Base-by-base conservation (phyloP, 2,888 invertebrate species). In the Drosophila phalerata region DNA sequence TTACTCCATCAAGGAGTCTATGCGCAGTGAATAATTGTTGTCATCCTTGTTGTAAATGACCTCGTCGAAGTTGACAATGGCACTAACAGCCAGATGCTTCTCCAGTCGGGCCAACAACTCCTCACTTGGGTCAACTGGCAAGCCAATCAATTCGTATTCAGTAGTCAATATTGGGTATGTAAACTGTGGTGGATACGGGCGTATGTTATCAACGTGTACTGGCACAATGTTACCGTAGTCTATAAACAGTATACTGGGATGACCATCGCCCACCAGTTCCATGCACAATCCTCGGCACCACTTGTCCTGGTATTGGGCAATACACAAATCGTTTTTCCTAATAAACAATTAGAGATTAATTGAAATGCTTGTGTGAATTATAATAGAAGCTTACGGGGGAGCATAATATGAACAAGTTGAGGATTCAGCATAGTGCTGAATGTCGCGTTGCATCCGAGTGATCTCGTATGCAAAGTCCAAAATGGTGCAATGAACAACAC, bases 221-320 rank as follows among this genome's bases (percentile, higher is more conserved):
- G 83, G 67, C 0, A 73, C 68, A 22, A 92, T 82, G 34, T 91
- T 92, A 0, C 92, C 92, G 67, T 90, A 92, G 58, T 92, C 92
- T 15, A 92, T 72, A 48, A 92, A 92, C 5, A 86, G 61, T 42
- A 92, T 90, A 25, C 90, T 86, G 0, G 92, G 92, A 73, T 90
- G 70, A 0, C 92, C 92, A 88, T 92, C 92, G 17, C 92, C 92
- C 2, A 91, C 90, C 15, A 86, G 71, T 67, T 92, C 92, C 55
- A 92, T 48, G 55, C 90, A 91, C 40, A 85, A 49, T 0, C 91
- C 92, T 3, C 92, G 91, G 73, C 91, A 91, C 92, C 92, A 92
- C 9, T 83, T 82, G 4, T 79, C 83, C 19, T 88, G 73, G 43
- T 91, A 91, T 34, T 90, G 88, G 6, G 90, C 92, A 32, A 92